Conservation (phyloP, 37 sponge, comb jelly and placozoan species). For the Beroe ovata region DNA sequence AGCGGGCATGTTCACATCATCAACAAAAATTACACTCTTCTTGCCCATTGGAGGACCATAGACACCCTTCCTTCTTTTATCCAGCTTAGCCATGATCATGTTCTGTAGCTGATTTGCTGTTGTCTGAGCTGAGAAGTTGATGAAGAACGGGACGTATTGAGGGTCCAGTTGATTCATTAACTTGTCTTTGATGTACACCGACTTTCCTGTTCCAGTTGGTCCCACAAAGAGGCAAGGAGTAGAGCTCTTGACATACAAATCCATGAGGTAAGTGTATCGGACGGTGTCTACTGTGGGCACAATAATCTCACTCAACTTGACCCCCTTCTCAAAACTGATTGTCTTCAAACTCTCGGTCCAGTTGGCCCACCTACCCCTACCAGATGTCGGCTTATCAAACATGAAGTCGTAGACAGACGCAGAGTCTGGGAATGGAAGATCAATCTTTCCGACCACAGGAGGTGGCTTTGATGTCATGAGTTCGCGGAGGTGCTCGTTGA, state of each 20-base stretch:
- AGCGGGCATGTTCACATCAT: conserved; percentile 98
- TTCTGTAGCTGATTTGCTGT: conserved; percentile 87
- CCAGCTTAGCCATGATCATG: conserved; percentile 96
- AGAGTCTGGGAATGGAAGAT: conserved; percentile 85
- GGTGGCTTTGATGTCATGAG: conserved; percentile 75
- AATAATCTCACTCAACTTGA: conserved; percentile 88
- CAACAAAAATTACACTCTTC: conserved; percentile 95
- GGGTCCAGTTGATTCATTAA: conserved; percentile 85
- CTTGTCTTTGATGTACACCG: conserved; percentile 95
- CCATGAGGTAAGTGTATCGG: conserved; percentile 91
- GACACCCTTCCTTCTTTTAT: conserved; percentile 92
- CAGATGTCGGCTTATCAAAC: conserved; percentile 81
- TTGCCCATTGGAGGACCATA: conserved; percentile 97
- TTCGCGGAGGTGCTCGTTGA: conserved; percentile 80
- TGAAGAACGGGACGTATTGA: conserved; percentile 84
- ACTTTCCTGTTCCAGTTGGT: conserved; percentile 98
- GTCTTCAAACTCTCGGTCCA: conserved; percentile 90
- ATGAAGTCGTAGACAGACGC: conserved; percentile 87
- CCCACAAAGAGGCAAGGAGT: conserved; percentile 88
- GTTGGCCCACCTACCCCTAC: conserved; percentile 90
- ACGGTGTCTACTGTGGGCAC: conserved; percentile 95
- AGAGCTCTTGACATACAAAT: conserved; percentile 80
- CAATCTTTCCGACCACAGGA: conserved; percentile 81
- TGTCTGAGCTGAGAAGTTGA: conserved; percentile 99
- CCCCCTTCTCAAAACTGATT: conserved; percentile 69